Conservation (phyloP, 1,140 invertebrate species). For the Schlechtendalia chinensis region DNA sequence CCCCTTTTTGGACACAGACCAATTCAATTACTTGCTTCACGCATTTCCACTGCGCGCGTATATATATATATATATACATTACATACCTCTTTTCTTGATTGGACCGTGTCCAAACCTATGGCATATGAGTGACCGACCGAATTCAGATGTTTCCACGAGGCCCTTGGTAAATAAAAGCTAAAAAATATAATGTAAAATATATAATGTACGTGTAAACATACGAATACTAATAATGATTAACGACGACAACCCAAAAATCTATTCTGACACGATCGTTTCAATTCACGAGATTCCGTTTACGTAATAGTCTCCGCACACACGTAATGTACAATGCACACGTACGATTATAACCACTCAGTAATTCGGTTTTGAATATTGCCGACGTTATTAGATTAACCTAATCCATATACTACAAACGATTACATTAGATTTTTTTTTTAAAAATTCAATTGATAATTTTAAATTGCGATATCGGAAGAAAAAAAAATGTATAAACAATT, state of each 20-base stretch:
- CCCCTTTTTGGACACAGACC: conserved; percentile 6
- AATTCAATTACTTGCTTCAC: conserved; percentile 30
- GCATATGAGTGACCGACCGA: background rate
- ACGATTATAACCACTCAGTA: too few species aligned
- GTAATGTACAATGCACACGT: too few species aligned
- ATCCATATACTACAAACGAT: too few species aligned
- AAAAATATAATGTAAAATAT: background rate
- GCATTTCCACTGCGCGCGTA: background rate
- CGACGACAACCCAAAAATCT: background rate
- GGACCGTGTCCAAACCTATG: background rate
- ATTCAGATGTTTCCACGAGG: background rate
- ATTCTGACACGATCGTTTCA: background rate
- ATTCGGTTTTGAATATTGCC: too few species aligned
- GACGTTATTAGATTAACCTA: too few species aligned
- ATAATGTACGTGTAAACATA: too few species aligned
- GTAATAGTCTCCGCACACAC: too few species aligned
- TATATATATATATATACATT: too few species aligned
- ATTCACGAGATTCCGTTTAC: background rate
- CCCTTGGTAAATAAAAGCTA: background rate
- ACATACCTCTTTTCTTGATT: background rate
- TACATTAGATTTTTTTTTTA: too few species aligned
- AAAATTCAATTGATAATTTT: too few species aligned
- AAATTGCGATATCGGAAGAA: too few species aligned
- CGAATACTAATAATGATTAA: background rate
- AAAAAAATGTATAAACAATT: too few species aligned